Base-by-base conservation (phyloP, 1,140 invertebrate species). In the Lordiphosa mommai region DNA sequence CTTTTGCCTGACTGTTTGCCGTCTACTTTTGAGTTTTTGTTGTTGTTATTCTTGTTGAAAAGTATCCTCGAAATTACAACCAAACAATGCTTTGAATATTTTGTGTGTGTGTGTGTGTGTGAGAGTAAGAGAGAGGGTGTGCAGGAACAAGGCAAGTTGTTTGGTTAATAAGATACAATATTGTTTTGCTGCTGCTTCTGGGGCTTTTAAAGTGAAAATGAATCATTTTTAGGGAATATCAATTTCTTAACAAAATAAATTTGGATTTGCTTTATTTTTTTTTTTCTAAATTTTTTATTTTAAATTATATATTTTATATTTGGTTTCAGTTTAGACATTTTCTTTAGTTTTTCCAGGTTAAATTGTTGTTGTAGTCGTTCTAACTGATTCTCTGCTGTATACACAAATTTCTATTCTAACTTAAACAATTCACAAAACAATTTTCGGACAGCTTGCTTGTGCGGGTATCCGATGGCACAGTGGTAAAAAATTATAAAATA, bases 61-160 rank as follows among this genome's bases (percentile, higher is more conserved):
- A 74, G 71, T 80, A 82, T 80, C 71, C 60, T 60, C 63, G 33
- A 71, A 80, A 82, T 80, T 79, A 64, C 73, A 47, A 51, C 69
- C 65, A 58, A 65, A 82, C 74, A 80, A 74, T 74, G 67, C 65
- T 68, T 68, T 68, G 65, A 68, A 68, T 68, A 68, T 68, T 68
- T 60, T 60, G 37, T 40, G 20, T 41, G 34, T 48, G 49, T 20
- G 17, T 4, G 20, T 23, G 20, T 23, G 16, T 17, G 3, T 17
- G 16, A 17, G 16, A 17, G 3, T 17, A 3, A 17, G 16, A 17
- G 4, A 23, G 20, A 23, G 20, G 6, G 20, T 23, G 20, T 23
- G 20, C 4, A 2, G 6, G 20, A 23, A 23, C 5, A 23, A 6
- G 20, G 20, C 20, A 23, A 23, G 20, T 23, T 23, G 20, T 23